Evolutionary conservation across 1,140 invertebrate genomes (phyloP), one percentile per base, ranked within the genome.

Genomic region (Platyscapa corneri): DNA sequence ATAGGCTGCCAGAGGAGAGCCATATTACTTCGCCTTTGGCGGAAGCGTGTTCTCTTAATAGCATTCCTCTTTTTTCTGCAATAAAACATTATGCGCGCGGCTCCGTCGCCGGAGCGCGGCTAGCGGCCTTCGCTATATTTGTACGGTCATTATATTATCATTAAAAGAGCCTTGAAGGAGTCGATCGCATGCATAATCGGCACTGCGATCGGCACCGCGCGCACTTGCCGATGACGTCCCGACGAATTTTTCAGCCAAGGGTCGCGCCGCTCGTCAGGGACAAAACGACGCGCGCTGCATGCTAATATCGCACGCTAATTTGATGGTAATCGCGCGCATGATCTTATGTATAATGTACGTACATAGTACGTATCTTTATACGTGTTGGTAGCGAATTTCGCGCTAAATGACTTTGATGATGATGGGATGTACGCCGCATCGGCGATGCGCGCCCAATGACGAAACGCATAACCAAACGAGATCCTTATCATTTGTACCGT

Each of bases 71-170:
- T 60, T 60, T 60, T 53, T 53, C 18, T 60, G n/a, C 65, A 80
- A 56, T 74, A 80, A 80, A 84, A 72, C 49, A 42, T 46, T 46
- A 39, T 49, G 42, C 7, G 72, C 72, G 53, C 27, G 67, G 16
- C n/a, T 34, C 5, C 42, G 42, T 12, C 23, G 70, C n/a, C 34
- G 34, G 12, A 56, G 18, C 49, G 27, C 23, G 23, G 30, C 53
- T 75, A 16, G 30, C 64, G 46, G 39, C 56, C 34, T 30, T 78
- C 56, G 56, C 10, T 70, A 20, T 32, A 78, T 78, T 77, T 65
- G 27, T 70, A 32, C 77, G 76, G 65, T 46, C 83, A 84, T 84
- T 84, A 79, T 74, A 79, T 84, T 84, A 80, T 79, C 83, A 80
- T 84, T 74, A 80, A 79, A 34, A 37, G 20, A 79, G 76, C 76